phyloP scores from a whole-genome alignment of 2,113 vertebrate species.

The Chloropsis cyanopogon region DNA sequence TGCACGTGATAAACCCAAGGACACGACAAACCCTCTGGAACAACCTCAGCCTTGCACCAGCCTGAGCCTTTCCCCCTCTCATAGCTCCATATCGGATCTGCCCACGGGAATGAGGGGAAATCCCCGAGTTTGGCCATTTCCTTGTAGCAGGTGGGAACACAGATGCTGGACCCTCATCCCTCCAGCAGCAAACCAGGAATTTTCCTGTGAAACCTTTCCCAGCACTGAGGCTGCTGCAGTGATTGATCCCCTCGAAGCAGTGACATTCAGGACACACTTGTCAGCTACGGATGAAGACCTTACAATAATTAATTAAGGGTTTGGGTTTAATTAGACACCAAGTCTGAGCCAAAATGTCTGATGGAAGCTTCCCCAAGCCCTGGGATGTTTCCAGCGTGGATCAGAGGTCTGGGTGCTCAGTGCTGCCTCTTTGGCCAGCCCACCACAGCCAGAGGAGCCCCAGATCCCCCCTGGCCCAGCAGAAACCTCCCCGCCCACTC shows the following conservation, averaged over 20 bases:
- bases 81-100: accelerated
- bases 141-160: neutral
- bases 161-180: neutral
- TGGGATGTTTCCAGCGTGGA: neutral
- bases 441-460: neutral
- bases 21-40: constrained; percentile 19
- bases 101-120: neutral
- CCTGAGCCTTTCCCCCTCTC: neutral
- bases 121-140: neutral
- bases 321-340: neutral
- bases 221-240: neutral
- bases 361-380: neutral
- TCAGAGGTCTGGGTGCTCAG: neutral
- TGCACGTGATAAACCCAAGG: neutral
- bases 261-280: neutral
- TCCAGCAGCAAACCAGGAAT: neutral
- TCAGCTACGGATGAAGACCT: neutral
- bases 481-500: neutral
- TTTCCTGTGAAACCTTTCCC: neutral
- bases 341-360: neutral
- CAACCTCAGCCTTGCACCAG: neutral
- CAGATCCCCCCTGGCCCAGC: neutral
- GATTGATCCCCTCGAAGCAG: neutral
- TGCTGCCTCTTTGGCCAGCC: neutral
- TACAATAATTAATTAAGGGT: neutral